These are phyloP conservation scores for Danio jaintianensis DNA, from an alignment of 2,797 vertebrate species.

Conservation along the genomic window DNA sequence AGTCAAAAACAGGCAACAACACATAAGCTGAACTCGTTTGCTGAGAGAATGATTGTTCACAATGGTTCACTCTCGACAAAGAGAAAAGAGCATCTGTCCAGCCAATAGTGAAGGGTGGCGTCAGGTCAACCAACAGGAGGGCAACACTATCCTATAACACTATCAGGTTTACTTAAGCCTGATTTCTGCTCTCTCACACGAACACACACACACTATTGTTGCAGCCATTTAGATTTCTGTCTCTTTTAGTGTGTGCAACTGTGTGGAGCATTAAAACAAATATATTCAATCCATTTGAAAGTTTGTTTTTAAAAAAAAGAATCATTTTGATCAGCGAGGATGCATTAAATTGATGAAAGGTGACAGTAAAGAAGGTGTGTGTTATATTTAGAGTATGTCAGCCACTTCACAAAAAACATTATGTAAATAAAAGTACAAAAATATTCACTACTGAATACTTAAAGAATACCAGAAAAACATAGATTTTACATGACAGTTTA, in stretches of 20 bases:
- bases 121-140: slow-evolving; percentile 38
- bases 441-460: too few relatives aligned
- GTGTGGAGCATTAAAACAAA: background rate
- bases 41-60: background rate
- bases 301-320: background rate
- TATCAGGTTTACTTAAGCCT: slow-evolving; percentile 35
- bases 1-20: background rate
- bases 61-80: slow-evolving; percentile 6
- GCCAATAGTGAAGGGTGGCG: slow-evolving; percentile 24
- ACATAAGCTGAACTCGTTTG: background rate
- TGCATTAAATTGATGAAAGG: background rate
- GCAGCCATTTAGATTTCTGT: background rate
- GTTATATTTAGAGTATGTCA: too few relatives aligned
- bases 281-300: too few relatives aligned
- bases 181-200: background rate
- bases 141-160: slow-evolving; percentile 30
- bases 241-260: background rate
- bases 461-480: too few relatives aligned
- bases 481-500: too few relatives aligned
- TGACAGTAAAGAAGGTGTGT: too few relatives aligned
- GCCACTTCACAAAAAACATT: too few relatives aligned
- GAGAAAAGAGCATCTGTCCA: slow-evolving; percentile 20
- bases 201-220: background rate
- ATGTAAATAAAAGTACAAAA: too few relatives aligned
- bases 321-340: background rate